Percentiles rank a stretch among this genome's conserved stretches.
These are phyloP conservation scores for Xenopus tropicalis DNA, from an alignment of 2,113 vertebrate species.

Conservation along the genomic window DNA sequence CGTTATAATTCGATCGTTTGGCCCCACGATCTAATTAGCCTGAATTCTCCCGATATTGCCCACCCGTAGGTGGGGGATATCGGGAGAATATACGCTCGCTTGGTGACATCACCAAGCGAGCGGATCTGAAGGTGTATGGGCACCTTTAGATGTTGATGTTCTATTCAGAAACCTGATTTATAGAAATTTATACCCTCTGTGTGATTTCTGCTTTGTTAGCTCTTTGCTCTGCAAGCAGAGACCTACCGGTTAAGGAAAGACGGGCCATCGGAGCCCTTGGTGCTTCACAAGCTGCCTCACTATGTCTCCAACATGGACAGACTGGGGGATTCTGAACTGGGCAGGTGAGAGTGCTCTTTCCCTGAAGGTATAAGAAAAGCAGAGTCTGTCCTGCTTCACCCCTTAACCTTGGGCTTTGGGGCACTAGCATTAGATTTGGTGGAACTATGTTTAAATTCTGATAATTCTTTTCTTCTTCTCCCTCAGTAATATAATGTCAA, in stretches of 20 bases:
- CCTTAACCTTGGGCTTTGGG: not conserved
- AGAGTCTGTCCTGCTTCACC: not conserved
- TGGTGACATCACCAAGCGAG: too few species aligned
- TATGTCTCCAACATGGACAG: slow-evolving; percentile 96
- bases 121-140: too few species aligned
- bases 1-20: too few species aligned
- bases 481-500: slow-evolving; percentile 82
- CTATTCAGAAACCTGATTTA: too few species aligned
- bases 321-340: slow-evolving; percentile 88
- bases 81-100: too few species aligned
- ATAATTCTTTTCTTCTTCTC: slow-evolving; percentile 23
- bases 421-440: not conserved
- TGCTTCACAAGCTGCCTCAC: slow-evolving; percentile 84
- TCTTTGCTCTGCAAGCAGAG: slow-evolving; percentile 88
- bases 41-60: too few species aligned
- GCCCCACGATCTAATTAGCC: too few species aligned
- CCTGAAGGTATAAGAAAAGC: too few species aligned
- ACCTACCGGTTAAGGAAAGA: slow-evolving; percentile 68
- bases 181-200: too few species aligned
- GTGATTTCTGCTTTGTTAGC: slow-evolving; percentile 55
- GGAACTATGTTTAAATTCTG: too few species aligned
- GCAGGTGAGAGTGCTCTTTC: slow-evolving; percentile 67
- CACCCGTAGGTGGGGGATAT: too few species aligned
- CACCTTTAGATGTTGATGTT: too few species aligned
- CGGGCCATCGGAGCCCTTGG: slow-evolving; percentile 64